These are phyloP conservation scores for Amphiprion clarkii DNA, from an alignment of 2,797 vertebrate genomes.

Conservation along the genomic window DNA sequence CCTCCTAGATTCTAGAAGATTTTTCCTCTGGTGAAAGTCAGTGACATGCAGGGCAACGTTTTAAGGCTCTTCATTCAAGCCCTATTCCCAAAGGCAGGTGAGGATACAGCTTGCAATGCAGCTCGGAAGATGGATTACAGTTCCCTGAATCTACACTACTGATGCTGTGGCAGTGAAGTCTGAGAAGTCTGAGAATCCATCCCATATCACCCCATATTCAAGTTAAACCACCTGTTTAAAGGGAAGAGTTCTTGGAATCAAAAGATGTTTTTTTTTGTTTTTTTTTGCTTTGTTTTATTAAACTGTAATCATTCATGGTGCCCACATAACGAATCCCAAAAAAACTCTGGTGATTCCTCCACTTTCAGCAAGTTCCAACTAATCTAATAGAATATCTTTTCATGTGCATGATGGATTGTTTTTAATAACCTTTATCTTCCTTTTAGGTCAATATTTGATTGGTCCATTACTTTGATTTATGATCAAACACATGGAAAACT, in stretches of 20 bases:
- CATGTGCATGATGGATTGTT: not conserved
- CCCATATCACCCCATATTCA: constrained; percentile 23
- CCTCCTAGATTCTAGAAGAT: constrained; percentile 57
- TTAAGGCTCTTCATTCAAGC: constrained; percentile 45
- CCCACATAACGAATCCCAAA: not conserved
- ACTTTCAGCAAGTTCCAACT: not conserved
- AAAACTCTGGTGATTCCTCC: not conserved
- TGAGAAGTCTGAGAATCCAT: constrained; percentile 8
- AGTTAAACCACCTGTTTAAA: constrained; percentile 5
- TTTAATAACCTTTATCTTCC: not conserved
- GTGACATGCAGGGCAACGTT: constrained; percentile 50
- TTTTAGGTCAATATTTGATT: not conserved
- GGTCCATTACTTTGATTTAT: not conserved
- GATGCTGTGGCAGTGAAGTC: constrained; percentile 3
- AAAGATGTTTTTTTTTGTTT: not conserved
- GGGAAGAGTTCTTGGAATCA: not conserved
- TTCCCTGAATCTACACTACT: constrained; percentile 25
- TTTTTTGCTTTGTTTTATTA: too few species aligned
- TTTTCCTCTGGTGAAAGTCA: constrained; percentile 46
- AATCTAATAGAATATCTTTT: not conserved
- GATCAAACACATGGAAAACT: not conserved
- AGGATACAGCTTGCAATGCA: constrained; percentile 40
- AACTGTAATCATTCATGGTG: not conserved
- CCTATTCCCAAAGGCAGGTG: constrained; percentile 47
- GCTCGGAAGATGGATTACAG: constrained; percentile 46